Evolutionary conservation across 2,888 invertebrate species (phyloP), one percentile per base, ranked within the genome.

Genomic region (Cartodere bifasciata): DNA sequence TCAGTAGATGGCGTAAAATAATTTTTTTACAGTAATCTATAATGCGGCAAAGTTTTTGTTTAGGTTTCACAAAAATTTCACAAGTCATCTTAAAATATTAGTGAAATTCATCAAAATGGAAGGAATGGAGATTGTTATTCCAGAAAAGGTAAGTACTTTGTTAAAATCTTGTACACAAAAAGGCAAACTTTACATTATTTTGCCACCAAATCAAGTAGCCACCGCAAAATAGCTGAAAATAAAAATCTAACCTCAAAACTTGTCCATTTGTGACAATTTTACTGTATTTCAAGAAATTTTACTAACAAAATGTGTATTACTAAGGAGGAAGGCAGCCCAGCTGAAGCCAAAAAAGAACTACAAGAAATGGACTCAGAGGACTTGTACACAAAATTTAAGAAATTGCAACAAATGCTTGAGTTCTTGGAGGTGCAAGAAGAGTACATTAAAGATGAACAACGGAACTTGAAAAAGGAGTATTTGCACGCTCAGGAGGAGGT

Each of bases 401-500:
- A 94, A 75, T 66, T 98, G 11, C 92, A 94, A 63, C 79, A 88
- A 42, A 91, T 94, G 65, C 62, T 98, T 13, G 97, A 98, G 59
- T 98, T 97, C 58, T 65, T 98, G 6, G 90, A 94, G 59, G 97
- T 98, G 1, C 97, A 98, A 67, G 98, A 99, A 57, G 95, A 97
- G 51, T 98, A 98, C 57, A 95, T 98, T 32, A 99, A 98, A 63
- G 94, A 97, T 71, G 98, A 98, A 63, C 97, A 95, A 57, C 76
- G 95, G 32, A 98, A 98, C 61, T 65, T 98, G 32, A 97, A 97
- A 58, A 98, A 98, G 50, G 98, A 98, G 60, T 94, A 97, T 60
- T 68, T 98, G 2, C 98, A 98, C 62, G 98, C 98, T 1, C 97
- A 98, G 53, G 87, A 88, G 53, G 87, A 91, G 65, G 97, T 98